A percentile compares a stretch with the other conserved stretches of the same genome.
Conservation (phyloP, 2,113 vertebrate species). For the Leucopsar rothschildi region DNA sequence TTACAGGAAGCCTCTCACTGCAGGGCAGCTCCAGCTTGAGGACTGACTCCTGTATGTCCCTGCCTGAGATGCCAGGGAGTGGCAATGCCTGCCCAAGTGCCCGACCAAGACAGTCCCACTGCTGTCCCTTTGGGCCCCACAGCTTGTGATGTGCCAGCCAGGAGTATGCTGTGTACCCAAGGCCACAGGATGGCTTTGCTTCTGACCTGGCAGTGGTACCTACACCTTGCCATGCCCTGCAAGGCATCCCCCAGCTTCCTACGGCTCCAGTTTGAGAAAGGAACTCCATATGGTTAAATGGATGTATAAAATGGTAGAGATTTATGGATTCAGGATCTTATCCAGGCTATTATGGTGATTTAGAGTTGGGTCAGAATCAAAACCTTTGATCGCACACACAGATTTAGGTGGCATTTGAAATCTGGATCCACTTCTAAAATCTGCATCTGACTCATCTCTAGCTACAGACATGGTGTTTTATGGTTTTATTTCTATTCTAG, state of each 20-base stretch:
- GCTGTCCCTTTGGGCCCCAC: not conserved
- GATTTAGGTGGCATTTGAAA: slow-evolving; percentile 33
- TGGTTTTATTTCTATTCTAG: slow-evolving; percentile 2
- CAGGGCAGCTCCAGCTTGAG: not conserved
- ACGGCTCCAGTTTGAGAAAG: not conserved
- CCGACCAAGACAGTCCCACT: fast-evolving
- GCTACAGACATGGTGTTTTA: slow-evolving; percentile 9
- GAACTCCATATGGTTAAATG: not conserved
- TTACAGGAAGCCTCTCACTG: not conserved
- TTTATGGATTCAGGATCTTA: not conserved
- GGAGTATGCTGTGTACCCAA: not conserved
- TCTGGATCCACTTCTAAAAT: slow-evolving; percentile 32
- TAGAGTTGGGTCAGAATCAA: slow-evolving; percentile 20
- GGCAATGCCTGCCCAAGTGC: not conserved
- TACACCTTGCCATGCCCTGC: not conserved
- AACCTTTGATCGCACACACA: not conserved
- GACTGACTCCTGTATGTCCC: fast-evolving
- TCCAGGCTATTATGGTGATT: not conserved
- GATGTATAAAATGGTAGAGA: not conserved
- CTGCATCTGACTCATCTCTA: slow-evolving; percentile 49
- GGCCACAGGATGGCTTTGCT: not conserved
- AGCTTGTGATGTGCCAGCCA: not conserved
- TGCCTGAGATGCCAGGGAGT: fast-evolving
- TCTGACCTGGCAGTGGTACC: fast-evolving
- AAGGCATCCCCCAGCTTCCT: not conserved